Evolutionary conservation across 2,113 vertebrate species (phyloP).

Genomic region (Candoia aspera): DNA sequence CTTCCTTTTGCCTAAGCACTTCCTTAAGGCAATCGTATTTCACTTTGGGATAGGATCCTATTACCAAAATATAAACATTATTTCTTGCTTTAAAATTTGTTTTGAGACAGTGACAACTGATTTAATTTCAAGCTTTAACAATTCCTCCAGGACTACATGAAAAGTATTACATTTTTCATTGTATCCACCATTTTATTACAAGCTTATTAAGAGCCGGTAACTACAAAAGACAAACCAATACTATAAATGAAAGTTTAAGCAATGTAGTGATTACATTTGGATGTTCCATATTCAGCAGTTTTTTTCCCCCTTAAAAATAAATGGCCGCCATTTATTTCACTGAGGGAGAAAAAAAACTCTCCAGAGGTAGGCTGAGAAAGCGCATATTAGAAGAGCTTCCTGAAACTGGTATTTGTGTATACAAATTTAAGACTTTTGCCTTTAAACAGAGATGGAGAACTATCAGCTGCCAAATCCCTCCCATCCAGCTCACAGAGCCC

Average conservation of each 20-base stretch:
- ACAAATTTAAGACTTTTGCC: too few species aligned
- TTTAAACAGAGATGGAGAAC: too few species aligned
- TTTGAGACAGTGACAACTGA: neutral
- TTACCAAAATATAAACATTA: neutral
- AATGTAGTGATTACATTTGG: neutral
- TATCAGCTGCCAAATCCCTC: too few species aligned
- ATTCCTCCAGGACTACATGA: neutral
- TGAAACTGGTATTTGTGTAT: neutral
- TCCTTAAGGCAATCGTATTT: neutral
- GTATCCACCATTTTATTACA: neutral
- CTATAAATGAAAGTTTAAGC: neutral
- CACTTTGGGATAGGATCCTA: neutral
- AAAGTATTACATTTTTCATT: neutral
- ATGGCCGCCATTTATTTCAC: neutral
- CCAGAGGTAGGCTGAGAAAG: neutral
- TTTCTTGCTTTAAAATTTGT: neutral
- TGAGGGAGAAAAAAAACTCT: neutral
- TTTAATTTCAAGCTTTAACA: neutral
- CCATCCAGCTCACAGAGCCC: too few species aligned
- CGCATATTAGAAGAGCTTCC: neutral
- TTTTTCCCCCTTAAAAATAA: neutral
- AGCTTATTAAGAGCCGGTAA: neutral
- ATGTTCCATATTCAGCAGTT: neutral
- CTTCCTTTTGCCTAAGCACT: neutral
- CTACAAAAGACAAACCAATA: slow-evolving; percentile 16